Evolutionary conservation across 2,113 vertebrate genomes (phyloP), one percentile per base, ranked within the genome.

Genomic region (Tricholaema leucomelas): DNA sequence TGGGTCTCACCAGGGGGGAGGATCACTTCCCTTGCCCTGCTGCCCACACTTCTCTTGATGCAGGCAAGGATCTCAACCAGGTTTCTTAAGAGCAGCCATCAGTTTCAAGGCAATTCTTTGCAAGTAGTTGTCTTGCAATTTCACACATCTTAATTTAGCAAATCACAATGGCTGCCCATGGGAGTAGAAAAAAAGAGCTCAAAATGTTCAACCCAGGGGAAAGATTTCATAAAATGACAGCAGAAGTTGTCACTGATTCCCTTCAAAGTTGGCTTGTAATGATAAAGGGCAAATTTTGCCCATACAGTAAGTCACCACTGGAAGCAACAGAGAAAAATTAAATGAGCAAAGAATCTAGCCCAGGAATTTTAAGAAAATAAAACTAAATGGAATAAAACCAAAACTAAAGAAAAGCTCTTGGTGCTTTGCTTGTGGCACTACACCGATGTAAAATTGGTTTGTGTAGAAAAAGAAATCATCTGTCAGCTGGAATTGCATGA

Each of bases 391-490:
- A 93, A 87, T 42, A n/a, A n/a, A n/a, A n/a, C n/a, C n/a, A 10
- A 40, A 40, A 40, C 38, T 5, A 40, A 38, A 77, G 91, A 70
- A 70, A 66, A 81, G 7, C 12, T 16, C 56, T 91, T 52, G 3
- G 2, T 82, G 35, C 74, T 93, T 78, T 87, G 61, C 52, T 69
- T 67, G 33, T 71, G 81, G 81, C 46, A 3, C 81, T 58, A 71
- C 84, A 78, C 30, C 60, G n/a, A 85, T 67, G 48, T 74, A 87
- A 89, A 95, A 95, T 93, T 83, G 75, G 89, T 96, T 95, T 95
- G 90, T 81, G 80, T 48, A 76, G 69, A 95, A 92, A 96, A 92
- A 95, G 71, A 93, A 95, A 94, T 96, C 89, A 83, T 81, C 60
- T 74, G 72, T 96, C 93, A 94, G 42, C 48, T 85, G 81, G 71